Conservation (phyloP, 2,888 invertebrate genomes). For the Acanthosoma haemorrhoidale region DNA sequence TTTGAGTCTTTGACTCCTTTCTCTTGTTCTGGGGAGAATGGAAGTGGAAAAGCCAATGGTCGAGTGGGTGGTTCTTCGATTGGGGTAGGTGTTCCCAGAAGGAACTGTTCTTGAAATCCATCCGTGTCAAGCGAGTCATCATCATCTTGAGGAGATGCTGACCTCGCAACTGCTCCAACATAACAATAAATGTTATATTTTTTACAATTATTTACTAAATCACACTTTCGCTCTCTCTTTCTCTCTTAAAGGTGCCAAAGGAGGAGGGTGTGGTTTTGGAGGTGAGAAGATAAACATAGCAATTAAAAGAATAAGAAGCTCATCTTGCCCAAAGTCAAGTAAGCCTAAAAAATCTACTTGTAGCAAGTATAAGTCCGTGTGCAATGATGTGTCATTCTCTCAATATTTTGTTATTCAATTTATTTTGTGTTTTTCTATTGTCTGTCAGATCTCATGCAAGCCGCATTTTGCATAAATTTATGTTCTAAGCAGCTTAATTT, state of each 20-base stretch:
- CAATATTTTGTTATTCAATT: neutral
- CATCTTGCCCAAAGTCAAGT: conserved; percentile 35
- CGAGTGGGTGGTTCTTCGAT: conserved; percentile 38
- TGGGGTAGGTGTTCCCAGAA: conserved; percentile 50
- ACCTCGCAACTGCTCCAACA: conserved; percentile 44
- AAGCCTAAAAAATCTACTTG: conserved; percentile 37
- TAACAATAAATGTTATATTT: conserved; percentile 37
- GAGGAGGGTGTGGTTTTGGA: conserved; percentile 37
- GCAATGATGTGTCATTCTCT: conserved; percentile 31
- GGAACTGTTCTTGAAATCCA: conserved; percentile 49
- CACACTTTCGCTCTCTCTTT: conserved; percentile 35
- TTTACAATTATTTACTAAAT: conserved; percentile 32
- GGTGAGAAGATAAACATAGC: conserved; percentile 35
- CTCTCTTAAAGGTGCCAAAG: conserved; percentile 37
- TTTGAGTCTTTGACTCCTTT: conserved; percentile 43
- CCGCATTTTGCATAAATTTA: conserved; percentile 15
- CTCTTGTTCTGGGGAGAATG: conserved; percentile 41
- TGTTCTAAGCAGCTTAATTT: conserved; percentile 9
- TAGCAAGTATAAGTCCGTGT: conserved; percentile 34
- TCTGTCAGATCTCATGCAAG: conserved; percentile 28
- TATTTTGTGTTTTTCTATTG: neutral
- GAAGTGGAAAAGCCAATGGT: conserved; percentile 34
- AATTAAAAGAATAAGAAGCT: conserved; percentile 39
- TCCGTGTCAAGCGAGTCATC: conserved; percentile 54
- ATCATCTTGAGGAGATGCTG: conserved; percentile 53